Evolutionary conservation across 2,797 vertebrate genomes (phyloP), one percentile per base, ranked within the genome.

Genomic region (Anguilla marmorata): DNA sequence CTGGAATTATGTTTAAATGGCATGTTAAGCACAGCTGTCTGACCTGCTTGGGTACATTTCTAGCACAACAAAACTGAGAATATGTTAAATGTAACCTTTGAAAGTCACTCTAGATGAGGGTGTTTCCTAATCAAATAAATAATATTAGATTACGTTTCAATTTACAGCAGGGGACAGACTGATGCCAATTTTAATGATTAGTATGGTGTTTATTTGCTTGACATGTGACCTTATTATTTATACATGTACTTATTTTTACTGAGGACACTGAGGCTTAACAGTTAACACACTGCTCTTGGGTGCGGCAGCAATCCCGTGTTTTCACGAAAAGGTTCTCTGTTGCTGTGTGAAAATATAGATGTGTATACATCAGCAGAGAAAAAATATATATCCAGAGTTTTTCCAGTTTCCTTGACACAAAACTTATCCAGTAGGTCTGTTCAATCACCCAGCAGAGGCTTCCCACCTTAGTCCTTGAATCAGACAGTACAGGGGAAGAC

Each of bases 381-480:
- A 48, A 50, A 50, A 0, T 50, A 52, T 5, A 30, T 14, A 3
- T 76, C 4, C 16, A 19, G 33, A 80, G 9, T 12, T 82, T 24
- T 82, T 50, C 45, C 19, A 9, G 41, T 50, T 82, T 82, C 19
- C 41, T 21, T 85, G 41, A 89, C 88, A 86, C 90, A 89, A 90
- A 93, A 84, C 90, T 87, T 89, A 91, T 93, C 92, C 90, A 91
- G 16, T 6, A 52, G 45, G 87, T 80, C 90, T 88, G 89, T 84
- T 93, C 91, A 89, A 92, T 91, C 92, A 89, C 89, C 83, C 88
- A 90, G 50, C 80, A 92, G 91, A 90, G 90, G 41, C 92, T 92
- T 91, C 89, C 92, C 88, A 90, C 91, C 92, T 93, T 85, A 89
- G 79, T 91, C 90, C 90, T 1, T 0, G 72, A 91, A 89, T 89